These are phyloP conservation scores for Thamnophis sirtalis DNA, from an alignment of 2,113 vertebrate species.

Conservation along the genomic window DNA sequence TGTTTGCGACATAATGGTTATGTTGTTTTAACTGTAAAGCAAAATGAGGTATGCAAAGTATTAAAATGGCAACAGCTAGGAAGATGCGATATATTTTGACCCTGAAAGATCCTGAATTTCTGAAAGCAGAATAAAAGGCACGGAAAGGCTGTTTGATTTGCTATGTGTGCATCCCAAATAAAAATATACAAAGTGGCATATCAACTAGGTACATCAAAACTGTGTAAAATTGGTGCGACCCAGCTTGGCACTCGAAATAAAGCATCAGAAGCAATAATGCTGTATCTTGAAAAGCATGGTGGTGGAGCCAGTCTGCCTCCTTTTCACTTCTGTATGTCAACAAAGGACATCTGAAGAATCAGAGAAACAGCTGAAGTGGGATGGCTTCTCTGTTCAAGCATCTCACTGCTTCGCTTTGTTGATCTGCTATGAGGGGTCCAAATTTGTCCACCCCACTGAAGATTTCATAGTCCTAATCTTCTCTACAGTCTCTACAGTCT, in stretches of 20 bases:
- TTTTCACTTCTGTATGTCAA: not conserved
- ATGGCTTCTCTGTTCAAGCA: not conserved
- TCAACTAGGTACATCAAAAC: not conserved
- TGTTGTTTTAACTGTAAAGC: conserved; percentile 2
- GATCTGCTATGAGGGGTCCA: not conserved
- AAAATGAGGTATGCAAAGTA: not conserved
- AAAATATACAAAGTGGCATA: not conserved
- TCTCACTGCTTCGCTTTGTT: not conserved
- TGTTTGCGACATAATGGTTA: not conserved
- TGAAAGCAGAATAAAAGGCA: not conserved
- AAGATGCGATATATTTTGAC: not conserved
- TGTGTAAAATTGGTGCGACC: not conserved
- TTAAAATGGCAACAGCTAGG: not conserved
- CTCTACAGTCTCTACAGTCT: not conserved
- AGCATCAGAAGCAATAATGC: not conserved
- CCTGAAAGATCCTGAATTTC: not conserved
- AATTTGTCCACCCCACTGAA: not conserved
- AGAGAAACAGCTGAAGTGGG: not conserved
- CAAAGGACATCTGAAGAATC: not conserved
- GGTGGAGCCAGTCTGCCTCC: not conserved
- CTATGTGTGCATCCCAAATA: not conserved
- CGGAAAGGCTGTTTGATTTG: not conserved
- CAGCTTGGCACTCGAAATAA: no score
- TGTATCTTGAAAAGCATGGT: not conserved
- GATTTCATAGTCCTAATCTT: not conserved